A percentile compares a stretch with the other conserved stretches of the same genome.
phyloP scores from a whole-genome alignment of 2,113 vertebrate species.

The Hyperopisus bebe region DNA sequence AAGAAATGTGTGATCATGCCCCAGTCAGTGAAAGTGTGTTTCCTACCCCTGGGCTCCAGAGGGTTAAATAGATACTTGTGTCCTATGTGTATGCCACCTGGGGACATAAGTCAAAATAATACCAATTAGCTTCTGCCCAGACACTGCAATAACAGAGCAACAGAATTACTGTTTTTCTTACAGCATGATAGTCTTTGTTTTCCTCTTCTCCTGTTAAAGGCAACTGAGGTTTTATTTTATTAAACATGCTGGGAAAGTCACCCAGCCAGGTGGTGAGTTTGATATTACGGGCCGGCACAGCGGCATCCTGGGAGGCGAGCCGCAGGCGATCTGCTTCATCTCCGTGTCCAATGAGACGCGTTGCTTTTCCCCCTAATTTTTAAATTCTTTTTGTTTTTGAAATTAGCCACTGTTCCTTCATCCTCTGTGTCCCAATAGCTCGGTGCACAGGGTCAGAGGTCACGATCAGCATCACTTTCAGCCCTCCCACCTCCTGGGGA shows the following conservation, averaged over 20 bases:
- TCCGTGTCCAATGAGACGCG: not conserved
- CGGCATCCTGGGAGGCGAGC: not conserved
- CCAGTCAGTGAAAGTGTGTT: too few relatives aligned
- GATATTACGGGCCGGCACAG: not conserved
- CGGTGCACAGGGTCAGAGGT: not conserved
- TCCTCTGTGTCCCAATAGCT: not conserved
- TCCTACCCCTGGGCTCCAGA: too few relatives aligned
- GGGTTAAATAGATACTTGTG: not conserved
- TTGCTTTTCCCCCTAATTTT: not conserved
- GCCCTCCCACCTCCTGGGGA: not conserved
- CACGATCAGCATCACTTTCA: not conserved
- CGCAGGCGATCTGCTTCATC: not conserved
- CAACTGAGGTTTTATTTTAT: not conserved
- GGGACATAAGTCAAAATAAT: not conserved
- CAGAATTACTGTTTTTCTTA: not conserved
- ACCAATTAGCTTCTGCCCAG: not conserved
- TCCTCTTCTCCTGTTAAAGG: not conserved
- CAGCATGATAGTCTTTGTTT: not conserved
- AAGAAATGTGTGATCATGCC: too few relatives aligned
- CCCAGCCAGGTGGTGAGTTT: not conserved
- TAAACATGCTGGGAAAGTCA: not conserved
- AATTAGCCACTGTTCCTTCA: not conserved
- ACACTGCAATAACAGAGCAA: not conserved
- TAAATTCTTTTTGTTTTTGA: not conserved
- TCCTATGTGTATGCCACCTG: not conserved